Conservation (phyloP, 2,113 vertebrate genomes). For the Malurus melanocephalus region DNA sequence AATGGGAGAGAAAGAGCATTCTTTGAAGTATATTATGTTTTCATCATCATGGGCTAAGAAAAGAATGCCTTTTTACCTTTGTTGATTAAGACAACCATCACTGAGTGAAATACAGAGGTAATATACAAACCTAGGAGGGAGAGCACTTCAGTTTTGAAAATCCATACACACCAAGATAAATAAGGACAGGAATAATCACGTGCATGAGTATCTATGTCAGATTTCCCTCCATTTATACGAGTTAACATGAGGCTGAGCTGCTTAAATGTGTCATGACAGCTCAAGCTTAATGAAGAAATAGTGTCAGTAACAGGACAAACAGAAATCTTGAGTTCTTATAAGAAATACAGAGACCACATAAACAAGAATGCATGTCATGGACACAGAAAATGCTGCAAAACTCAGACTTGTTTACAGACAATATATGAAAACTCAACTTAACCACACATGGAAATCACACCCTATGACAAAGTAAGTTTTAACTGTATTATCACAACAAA, state of each 20-base stretch:
- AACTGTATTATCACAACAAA: neutral
- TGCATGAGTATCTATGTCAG: fast-evolving
- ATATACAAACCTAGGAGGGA: neutral
- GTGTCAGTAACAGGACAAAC: neutral
- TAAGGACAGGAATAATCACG: neutral
- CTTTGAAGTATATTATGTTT: neutral
- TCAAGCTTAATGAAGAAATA: neutral
- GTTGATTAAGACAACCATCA: neutral
- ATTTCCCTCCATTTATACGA: neutral
- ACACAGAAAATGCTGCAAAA: neutral
- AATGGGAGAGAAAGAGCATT: neutral
- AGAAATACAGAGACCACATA: neutral
- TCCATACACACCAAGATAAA: neutral
- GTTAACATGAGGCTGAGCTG: neutral
- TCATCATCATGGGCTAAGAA: neutral
- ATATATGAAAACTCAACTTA: neutral
- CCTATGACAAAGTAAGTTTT: neutral
- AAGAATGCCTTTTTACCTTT: neutral
- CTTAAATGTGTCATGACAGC: neutral
- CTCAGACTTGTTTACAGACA: neutral
- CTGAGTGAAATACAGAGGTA: neutral
- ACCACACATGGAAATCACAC: neutral
- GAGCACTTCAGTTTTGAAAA: neutral
- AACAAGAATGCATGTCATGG: neutral
- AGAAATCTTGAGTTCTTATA: neutral